Evolutionary conservation across 2,113 vertebrate species (phyloP), one percentile per base, ranked within the genome.

Genomic region (Passer montanus): DNA sequence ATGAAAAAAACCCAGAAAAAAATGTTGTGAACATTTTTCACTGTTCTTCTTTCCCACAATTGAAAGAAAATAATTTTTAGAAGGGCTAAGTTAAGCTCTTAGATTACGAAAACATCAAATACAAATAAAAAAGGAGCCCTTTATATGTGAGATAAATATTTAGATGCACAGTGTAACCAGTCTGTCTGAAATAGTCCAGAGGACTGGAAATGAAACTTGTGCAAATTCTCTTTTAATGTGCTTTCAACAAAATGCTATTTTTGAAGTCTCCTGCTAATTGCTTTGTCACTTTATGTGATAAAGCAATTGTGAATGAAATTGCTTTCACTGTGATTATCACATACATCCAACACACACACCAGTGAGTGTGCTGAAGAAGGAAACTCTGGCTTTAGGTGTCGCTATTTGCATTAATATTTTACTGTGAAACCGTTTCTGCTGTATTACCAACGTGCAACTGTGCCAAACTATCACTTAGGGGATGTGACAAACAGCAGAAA

Each of bases 301-400:
- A 37, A 37, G 35, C 35, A 37, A 37, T 37, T 37, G 35, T 37
- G 35, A 37, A 37, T 37, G 35, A 37, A 37, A 37, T 37, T 37
- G 35, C 35, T 37, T 37, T 37, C 35, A 37, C 35, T 37, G 35
- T 37, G 35, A 37, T 37, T 37, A 52, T 43, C 19, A 30, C 15
- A 2, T 8, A 24, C 4, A 30, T 21, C 6, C 0, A n/a, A n/a
- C 13, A 10, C 14, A 39, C 14, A 5, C 11, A 2, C 6, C 41
- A 60, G 4, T 2, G 21, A 64, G 6, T 2, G 7, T 3, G 8
- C 2, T 3, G 43, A 59, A 23, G 24, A 22, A 41, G n/a, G 30
- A 46, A 67, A 41, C 28, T 53, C 46, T 11, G 49, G 14, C 15
- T 84, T 56, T 53, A 60, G 37, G 49, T 84, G 41, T 89, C 2